Base-by-base conservation (phyloP, 2,888 invertebrate genomes). In the Notodonta ziczac region DNA sequence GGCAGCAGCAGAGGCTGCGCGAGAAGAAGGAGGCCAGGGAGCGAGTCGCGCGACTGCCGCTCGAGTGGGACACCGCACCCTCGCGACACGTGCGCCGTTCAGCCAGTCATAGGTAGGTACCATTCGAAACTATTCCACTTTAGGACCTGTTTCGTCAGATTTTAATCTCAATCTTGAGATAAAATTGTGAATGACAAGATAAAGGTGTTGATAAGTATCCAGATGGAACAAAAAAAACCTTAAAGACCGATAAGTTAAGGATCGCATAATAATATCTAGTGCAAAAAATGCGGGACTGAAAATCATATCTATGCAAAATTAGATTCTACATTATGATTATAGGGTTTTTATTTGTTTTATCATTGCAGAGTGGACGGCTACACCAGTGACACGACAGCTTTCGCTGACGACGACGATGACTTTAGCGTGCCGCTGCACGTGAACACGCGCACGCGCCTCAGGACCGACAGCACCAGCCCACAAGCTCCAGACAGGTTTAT, bases 1-100 rank as follows among this genome's bases (percentile, higher is more conserved):
- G 96, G 70, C 97, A 97, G 82, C 97, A 97, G 82, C 95, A 97
- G 84, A 97, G 97, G 84, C 94, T 97, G 55, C 95, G 97, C 57
- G 97, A 97, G 76, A 94, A 96, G 73, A 95, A 96, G 76, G 97
- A 97, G 83, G 95, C 96, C 65, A 94, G 96, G 82, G 94, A 96
- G 85, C 94, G 96, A 67, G 96, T 96, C 80, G 96, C 97, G 85
- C 94, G 96, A 71, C 94, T 95, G 74, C 96, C 96, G 68, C 95
- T 96, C 83, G 97, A 97, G 88, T 91, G 92, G 91, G 94, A 91
- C 80, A 84, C 85, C 74, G 86, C 91, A 66, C 83, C 90, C 77
- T 85, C 91, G 77, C 84, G 93, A 76, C 89, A 94, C 61, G 88
- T 91, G 72, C 90, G 94, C 69, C 89, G 93, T 68, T 92, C 93